Percentiles rank a stretch among this genome's conserved stretches.
Evolutionary conservation across 2,113 vertebrate genomes (phyloP).

Genomic region (Seriola rivoliana): DNA sequence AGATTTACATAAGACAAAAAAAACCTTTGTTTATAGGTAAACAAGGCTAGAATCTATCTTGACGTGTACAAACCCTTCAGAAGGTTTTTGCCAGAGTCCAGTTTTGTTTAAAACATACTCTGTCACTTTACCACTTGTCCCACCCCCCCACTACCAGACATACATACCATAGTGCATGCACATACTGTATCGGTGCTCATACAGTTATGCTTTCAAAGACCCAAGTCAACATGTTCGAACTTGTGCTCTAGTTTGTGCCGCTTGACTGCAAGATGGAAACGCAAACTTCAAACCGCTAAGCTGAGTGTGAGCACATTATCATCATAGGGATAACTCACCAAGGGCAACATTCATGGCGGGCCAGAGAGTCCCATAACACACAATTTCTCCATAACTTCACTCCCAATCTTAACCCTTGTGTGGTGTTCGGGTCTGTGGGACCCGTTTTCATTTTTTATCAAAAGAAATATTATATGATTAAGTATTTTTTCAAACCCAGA

Average conservation of each 20-base stretch:
- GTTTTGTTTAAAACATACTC: slow-evolving; percentile 24
- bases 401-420: background rate
- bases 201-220: slow-evolving; percentile 20
- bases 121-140: slow-evolving; percentile 2
- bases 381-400: slow-evolving; percentile 8
- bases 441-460: no score
- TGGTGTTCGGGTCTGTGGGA: no score
- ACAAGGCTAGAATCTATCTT: background rate
- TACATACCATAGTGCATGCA: slow-evolving; percentile 22
- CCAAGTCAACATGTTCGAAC: slow-evolving; percentile 52
- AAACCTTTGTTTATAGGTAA: background rate
- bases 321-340: slow-evolving; percentile 21
- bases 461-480: no score
- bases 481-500: no score
- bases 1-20: slow-evolving; percentile 10
- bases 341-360: slow-evolving; percentile 11
- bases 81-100: slow-evolving; percentile 2
- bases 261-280: slow-evolving; percentile 51
- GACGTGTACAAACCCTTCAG: background rate
- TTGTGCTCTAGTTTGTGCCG: slow-evolving; percentile 28
- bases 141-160: background rate
- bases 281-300: slow-evolving; percentile 28
- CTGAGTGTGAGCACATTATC: slow-evolving; percentile 30
- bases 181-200: slow-evolving; percentile 9
- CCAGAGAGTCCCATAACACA: background rate